Evolutionary conservation across 2,113 vertebrate species (phyloP), one percentile per base, ranked within the genome.

Genomic region (Lichenostomus cassidix): DNA sequence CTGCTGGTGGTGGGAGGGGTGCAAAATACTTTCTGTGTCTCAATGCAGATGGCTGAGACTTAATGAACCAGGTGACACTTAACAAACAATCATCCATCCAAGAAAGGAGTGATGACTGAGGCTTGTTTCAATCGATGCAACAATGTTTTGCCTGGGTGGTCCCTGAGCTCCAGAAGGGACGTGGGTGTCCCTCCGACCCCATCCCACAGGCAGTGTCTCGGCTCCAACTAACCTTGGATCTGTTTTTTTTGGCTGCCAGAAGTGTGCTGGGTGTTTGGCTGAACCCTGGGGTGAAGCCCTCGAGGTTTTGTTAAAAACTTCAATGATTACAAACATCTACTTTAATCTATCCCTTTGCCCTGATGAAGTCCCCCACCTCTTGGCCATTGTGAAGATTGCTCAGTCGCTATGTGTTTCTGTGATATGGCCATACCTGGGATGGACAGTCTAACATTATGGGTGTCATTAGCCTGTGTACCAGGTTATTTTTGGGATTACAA

Each of bases 81-180:
- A 28, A 73, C 3, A 5, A 75, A 23, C 21, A 29, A 68, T 53
- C 50, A 21, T 25, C n/a, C 12, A 18, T 28, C 33, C 52, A 47
- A 81, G 41, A 29, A 64, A 49, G 0, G 1, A 76, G 18, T 58
- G 22, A 58, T 59, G 60, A 24, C 0, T 12, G 18, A 79, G 27
- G 17, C 12, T 67, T 0, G 0, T 53, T 39, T 52, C 58, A 70
- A 28, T 65, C 42, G 18, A 6, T 0, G 1, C 23, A n/a, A 29
- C 1, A 8, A 20, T 42, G 16, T 3, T 19, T 50, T 52, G 12
- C 29, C 24, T 49, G 17, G 21, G 60, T 58, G 10, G 49, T 65
- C 29, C 24, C 49, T 12, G 35, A 62, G 31, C 6, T 4, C 22
- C 3, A 0, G 24, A 16, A 90, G 10, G 10, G 37, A 56, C 27